Evolutionary conservation across 23 tunicate genomes (phyloP).

Genomic region (Ciona savignyi): DNA sequence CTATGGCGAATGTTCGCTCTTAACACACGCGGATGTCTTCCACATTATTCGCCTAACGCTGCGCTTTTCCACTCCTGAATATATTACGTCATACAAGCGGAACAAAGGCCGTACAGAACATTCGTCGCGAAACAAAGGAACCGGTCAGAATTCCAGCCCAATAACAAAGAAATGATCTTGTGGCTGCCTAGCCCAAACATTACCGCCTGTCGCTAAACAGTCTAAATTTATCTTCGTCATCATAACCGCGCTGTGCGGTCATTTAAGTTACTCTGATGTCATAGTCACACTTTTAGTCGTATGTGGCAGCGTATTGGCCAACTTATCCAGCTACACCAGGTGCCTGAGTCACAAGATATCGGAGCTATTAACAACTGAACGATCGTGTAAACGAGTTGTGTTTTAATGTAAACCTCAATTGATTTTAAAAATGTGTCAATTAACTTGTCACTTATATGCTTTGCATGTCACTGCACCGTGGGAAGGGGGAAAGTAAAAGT

Average conservation of each 20-base stretch:
- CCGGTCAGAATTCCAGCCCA: not conserved
- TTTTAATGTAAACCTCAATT: no score
- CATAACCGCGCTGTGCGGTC: not conserved
- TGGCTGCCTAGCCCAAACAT: not conserved
- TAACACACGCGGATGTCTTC: not conserved
- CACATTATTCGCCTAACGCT: not conserved
- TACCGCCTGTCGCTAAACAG: not conserved
- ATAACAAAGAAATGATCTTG: not conserved
- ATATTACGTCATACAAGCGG: not conserved
- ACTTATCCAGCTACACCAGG: no score
- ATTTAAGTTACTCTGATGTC: no score
- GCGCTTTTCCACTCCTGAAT: not conserved
- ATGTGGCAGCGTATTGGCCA: no score
- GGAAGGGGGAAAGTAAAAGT: no score
- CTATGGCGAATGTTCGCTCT: not conserved
- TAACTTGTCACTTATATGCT: no score
- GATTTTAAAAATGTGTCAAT: no score
- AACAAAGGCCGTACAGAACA: not conserved
- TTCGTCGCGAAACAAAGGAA: not conserved
- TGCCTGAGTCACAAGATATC: no score
- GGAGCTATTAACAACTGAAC: no score
- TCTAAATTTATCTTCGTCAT: not conserved
- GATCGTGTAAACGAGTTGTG: no score
- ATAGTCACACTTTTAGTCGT: conserved; percentile 1
- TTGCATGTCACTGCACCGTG: no score